These are phyloP conservation scores for Trematomus loennbergii DNA, from an alignment of 2,113 vertebrate genomes.

Conservation along the genomic window DNA sequence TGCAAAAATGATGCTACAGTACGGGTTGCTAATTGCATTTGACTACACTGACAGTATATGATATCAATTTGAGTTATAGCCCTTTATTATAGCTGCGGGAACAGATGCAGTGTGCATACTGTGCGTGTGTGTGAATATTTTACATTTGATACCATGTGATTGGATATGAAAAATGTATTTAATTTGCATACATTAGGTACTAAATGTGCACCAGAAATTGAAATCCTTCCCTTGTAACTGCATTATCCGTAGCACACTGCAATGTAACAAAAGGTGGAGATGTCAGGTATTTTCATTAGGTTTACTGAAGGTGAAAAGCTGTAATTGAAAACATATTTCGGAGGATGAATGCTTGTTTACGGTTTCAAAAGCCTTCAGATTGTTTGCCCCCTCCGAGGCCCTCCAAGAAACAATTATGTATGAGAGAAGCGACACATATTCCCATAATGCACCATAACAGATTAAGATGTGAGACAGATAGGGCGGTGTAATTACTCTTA, in stretches of 20 bases:
- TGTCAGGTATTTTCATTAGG: conserved; percentile 4
- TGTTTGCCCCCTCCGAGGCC: background rate
- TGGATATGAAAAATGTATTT: background rate
- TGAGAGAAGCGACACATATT: conserved; percentile 26
- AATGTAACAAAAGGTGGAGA: conserved; percentile 1
- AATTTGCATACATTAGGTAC: background rate
- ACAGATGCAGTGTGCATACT: conserved; percentile 18
- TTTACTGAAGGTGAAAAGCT: background rate
- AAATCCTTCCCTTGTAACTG: background rate
- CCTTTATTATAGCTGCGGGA: background rate
- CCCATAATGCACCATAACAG: conserved; percentile 33
- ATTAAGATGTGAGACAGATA: conserved; percentile 54
- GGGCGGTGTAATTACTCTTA: conserved; percentile 32
- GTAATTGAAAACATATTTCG: background rate
- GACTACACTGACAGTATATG: conserved; percentile 18
- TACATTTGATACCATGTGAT: background rate
- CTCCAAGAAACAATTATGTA: conserved; percentile 2
- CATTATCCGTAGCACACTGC: background rate
- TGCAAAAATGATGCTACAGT: conserved; percentile 37
- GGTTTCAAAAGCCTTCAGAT: background rate
- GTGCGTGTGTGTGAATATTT: background rate
- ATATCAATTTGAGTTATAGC: conserved; percentile 36
- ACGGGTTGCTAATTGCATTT: conserved; percentile 48
- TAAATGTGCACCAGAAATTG: conserved; percentile 17
- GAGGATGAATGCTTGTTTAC: conserved; percentile 4